These are phyloP conservation scores for Cladopsammia gracilis DNA, from an alignment of 64 coral and sea anemone species.

Conservation along the genomic window DNA sequence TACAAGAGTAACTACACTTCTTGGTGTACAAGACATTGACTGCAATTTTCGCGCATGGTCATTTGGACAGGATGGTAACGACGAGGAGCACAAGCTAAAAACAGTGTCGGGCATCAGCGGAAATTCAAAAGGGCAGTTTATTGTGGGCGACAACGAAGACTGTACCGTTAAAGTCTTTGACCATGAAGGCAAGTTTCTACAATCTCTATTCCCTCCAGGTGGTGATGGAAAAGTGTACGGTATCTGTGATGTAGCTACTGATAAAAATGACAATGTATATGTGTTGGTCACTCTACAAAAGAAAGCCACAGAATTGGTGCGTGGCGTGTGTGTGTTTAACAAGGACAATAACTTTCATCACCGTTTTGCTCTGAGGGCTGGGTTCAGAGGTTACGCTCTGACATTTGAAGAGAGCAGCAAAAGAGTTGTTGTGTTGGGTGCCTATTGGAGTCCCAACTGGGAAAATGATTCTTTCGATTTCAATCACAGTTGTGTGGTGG, in stretches of 20 bases:
- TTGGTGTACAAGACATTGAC: slow-evolving; percentile 6
- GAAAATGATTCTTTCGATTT: too few relatives aligned
- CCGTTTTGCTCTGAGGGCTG: background rate
- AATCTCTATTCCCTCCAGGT: background rate
- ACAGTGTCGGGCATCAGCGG: background rate
- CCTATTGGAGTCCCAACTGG: too few relatives aligned
- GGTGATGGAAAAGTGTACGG: background rate
- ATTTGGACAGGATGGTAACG: slow-evolving; percentile 40
- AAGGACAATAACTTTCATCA: background rate
- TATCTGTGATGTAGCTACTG: background rate
- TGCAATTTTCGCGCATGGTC: background rate
- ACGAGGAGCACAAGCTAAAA: background rate
- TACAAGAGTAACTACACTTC: background rate
- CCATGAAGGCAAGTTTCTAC: background rate
- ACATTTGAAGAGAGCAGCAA: slow-evolving; percentile 11
- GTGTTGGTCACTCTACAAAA: background rate
- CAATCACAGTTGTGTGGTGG: background rate
- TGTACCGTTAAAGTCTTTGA: slow-evolving; percentile 21
- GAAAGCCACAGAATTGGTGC: background rate
- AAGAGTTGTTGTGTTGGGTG: background rate
- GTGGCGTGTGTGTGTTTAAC: background rate
- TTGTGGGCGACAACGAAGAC: slow-evolving; percentile 9
- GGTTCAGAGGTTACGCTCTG: background rate
- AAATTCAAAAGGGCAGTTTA: slow-evolving; percentile 32
- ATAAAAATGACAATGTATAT: slow-evolving; percentile 5